Evolutionary conservation across 2,888 invertebrate genomes (phyloP).

Genomic region (Crepidodera aurea): DNA sequence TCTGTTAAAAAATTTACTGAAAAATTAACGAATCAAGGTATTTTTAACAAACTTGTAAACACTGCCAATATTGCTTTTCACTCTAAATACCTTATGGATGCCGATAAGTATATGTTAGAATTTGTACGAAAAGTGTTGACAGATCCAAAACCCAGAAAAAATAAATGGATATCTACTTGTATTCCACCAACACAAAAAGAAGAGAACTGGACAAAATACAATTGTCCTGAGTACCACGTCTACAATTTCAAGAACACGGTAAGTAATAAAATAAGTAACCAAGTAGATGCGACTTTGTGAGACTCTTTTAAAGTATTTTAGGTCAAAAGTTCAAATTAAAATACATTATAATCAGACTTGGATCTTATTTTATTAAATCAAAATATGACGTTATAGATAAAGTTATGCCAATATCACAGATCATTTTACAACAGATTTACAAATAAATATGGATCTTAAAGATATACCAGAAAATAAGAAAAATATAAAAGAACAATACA

Average conservation of each 20-base stretch:
- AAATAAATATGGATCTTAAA: too few species aligned
- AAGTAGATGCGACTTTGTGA: too few species aligned
- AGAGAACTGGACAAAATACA: constrained; percentile 65
- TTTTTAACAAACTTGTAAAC: constrained; percentile 81
- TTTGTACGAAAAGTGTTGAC: constrained; percentile 72
- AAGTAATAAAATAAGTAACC: too few species aligned
- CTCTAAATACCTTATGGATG: constrained; percentile 76
- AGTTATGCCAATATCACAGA: too few species aligned
- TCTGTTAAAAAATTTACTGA: constrained; percentile 72
- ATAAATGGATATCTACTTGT: constrained; percentile 87
- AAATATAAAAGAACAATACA: too few species aligned
- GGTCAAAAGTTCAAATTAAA: too few species aligned
- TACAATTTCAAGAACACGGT: constrained; percentile 80
- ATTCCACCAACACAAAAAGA: constrained; percentile 68
- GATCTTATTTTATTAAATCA: too few species aligned
- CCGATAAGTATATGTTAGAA: constrained; percentile 67
- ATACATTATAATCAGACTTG: too few species aligned
- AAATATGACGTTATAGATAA: too few species aligned
- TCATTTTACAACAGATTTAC: too few species aligned
- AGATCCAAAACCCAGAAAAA: constrained; percentile 71
- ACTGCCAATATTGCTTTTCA: constrained; percentile 87
- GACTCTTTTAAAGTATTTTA: too few species aligned
- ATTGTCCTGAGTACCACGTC: constrained; percentile 88
- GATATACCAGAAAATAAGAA: too few species aligned
- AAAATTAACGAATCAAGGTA: constrained; percentile 70